A percentile compares a stretch with the other conserved stretches of the same genome.
Conservation (phyloP, 2,113 vertebrate genomes). For the Sminthopsis crassicaudata region DNA sequence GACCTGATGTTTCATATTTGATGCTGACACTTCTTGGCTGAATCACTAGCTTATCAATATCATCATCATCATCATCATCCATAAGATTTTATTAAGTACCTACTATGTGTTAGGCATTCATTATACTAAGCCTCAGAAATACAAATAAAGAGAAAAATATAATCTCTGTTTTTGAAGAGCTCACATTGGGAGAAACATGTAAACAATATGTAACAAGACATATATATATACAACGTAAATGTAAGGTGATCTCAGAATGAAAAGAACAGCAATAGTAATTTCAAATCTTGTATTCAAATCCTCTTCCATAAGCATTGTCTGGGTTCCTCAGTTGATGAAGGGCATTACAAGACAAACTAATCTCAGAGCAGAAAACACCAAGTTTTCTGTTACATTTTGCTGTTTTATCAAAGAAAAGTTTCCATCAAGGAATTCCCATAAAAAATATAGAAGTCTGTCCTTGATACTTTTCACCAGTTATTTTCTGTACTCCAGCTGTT, state of each 20-base stretch:
- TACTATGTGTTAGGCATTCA: neutral
- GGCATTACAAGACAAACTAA: conserved; percentile 92
- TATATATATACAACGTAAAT: neutral
- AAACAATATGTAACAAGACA: neutral
- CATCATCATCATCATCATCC: neutral
- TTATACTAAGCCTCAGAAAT: neutral
- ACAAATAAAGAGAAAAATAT: neutral
- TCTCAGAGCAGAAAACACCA: conserved; percentile 97
- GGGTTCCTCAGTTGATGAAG: conserved; percentile 95
- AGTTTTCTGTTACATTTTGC: conserved; percentile 80
- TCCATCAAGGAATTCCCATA: neutral
- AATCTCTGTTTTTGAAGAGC: neutral
- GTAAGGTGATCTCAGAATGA: neutral
- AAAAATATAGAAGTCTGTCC: neutral
- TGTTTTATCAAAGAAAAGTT: neutral
- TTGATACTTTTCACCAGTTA: neutral
- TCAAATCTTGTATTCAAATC: conserved; percentile 92
- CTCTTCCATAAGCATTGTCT: conserved; percentile 86
- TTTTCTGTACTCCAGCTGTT: neutral
- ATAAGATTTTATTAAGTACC: neutral
- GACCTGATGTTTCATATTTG: neutral
- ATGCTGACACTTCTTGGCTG: neutral
- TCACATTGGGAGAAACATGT: neutral
- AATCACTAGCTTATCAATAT: neutral
- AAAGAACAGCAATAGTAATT: neutral